Conservation (phyloP, 2,797 vertebrate species). For the Argya squamiceps region DNA sequence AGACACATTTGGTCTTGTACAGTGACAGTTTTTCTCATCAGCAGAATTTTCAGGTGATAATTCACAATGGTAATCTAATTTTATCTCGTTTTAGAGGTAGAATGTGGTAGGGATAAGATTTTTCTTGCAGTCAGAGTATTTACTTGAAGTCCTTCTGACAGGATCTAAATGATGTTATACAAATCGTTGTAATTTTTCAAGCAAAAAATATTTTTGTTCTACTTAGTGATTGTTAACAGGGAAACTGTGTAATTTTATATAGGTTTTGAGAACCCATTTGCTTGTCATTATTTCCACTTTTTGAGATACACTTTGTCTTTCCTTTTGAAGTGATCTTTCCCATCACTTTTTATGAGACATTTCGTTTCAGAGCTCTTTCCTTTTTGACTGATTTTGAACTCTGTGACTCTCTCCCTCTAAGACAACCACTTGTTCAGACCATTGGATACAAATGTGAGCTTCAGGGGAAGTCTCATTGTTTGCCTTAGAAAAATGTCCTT, state of each 20-base stretch:
- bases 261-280: neutral
- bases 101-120: neutral
- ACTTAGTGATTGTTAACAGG: neutral
- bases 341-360: neutral
- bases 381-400: neutral
- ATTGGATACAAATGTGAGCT: neutral
- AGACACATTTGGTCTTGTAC: constrained; percentile 50
- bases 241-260: neutral
- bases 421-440: neutral
- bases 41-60: constrained; percentile 47
- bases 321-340: neutral
- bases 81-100: neutral
- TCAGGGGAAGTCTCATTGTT: neutral
- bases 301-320: neutral
- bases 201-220: neutral
- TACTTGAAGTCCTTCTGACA: neutral
- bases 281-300: neutral
- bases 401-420: neutral
- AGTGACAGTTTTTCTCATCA: constrained; percentile 34
- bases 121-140: neutral
- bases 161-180: neutral
- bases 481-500: neutral
- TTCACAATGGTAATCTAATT: constrained; percentile 10
- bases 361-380: neutral
- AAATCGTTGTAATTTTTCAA: neutral